A percentile compares a stretch with the other conserved stretches of the same genome.
Evolutionary conservation across 2,888 invertebrate genomes (phyloP).

Genomic region (Polydrusus tereticollis): DNA sequence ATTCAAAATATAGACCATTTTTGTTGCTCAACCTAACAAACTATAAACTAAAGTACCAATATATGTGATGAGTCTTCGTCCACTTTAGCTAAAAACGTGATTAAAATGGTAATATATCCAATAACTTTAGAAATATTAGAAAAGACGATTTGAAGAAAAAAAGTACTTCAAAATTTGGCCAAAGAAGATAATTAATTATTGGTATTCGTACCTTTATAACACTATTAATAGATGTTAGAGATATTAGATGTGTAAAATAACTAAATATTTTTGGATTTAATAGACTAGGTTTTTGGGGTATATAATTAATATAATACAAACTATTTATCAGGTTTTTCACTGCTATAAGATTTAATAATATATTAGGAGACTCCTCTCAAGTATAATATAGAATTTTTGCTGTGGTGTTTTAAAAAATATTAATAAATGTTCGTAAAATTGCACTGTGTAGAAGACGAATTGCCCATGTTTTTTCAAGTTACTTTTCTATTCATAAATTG

Average conservation of each 20-base stretch:
- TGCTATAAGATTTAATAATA: conserved; percentile 46
- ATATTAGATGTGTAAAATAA: conserved; percentile 61
- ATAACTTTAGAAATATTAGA: conserved; percentile 2
- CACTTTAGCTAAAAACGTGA: conserved; percentile 2
- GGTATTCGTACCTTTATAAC: conserved; percentile 46
- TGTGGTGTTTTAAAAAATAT: conserved; percentile 41
- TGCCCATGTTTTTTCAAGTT: conserved; percentile 17
- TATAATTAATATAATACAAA: conserved; percentile 55
- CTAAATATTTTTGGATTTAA: conserved; percentile 67
- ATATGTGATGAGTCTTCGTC: conserved; percentile 12
- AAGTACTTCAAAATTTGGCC: conserved; percentile 36
- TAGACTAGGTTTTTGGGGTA: conserved; percentile 63
- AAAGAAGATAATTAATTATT: conserved; percentile 13
- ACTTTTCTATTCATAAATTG: conserved; percentile 9
- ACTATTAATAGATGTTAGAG: conserved; percentile 46
- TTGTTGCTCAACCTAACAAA: background rate
- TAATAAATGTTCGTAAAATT: conserved; percentile 42
- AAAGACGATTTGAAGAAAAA: background rate
- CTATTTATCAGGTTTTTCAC: conserved; percentile 59
- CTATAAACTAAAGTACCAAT: background rate
- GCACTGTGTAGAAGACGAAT: conserved; percentile 31
- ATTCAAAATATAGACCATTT: no score
- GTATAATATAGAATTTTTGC: conserved; percentile 41
- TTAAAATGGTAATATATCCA: background rate
- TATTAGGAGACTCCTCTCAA: conserved; percentile 48